phyloP scores from a whole-genome alignment of 2,797 vertebrate species.

The Scomberomorus guttatus region DNA sequence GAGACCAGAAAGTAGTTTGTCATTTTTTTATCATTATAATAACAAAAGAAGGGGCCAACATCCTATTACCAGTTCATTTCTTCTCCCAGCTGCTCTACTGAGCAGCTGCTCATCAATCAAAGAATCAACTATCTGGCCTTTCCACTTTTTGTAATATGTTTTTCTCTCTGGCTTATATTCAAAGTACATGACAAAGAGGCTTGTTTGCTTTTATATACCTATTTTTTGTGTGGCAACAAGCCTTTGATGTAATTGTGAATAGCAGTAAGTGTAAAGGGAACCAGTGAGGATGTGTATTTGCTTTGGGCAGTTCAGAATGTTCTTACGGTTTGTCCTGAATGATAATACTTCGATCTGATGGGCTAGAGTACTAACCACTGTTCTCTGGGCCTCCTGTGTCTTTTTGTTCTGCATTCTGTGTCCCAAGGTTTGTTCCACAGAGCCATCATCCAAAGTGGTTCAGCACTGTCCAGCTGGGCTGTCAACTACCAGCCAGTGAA shows the following conservation, averaged over 20 bases:
- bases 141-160: constrained; percentile 30
- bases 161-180: constrained; percentile 40
- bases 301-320: not conserved
- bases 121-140: constrained; percentile 21
- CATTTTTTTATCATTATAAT: constrained; percentile 34
- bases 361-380: constrained; percentile 31
- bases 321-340: constrained; percentile 1
- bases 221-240: constrained; percentile 32
- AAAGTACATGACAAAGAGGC: constrained; percentile 22
- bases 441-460: constrained; percentile 98
- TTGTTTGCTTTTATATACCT: constrained; percentile 21
- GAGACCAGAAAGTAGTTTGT: constrained; percentile 17
- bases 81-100: constrained; percentile 42
- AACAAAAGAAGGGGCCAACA: constrained; percentile 19
- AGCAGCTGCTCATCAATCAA: constrained; percentile 35
- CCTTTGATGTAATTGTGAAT: constrained; percentile 36
- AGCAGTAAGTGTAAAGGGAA: constrained; percentile 25
- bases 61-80: constrained; percentile 48
- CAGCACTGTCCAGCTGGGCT: constrained; percentile 97
- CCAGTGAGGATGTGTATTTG: constrained; percentile 15
- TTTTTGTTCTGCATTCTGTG: constrained; percentile 51
- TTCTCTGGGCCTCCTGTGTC: constrained; percentile 50
- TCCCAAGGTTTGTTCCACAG: constrained; percentile 94
- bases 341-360: not conserved
- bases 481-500: constrained; percentile 98